Evolutionary conservation across 2,888 invertebrate genomes (phyloP), one percentile per base, ranked within the genome.

Genomic region (Halictus ligatus): DNA sequence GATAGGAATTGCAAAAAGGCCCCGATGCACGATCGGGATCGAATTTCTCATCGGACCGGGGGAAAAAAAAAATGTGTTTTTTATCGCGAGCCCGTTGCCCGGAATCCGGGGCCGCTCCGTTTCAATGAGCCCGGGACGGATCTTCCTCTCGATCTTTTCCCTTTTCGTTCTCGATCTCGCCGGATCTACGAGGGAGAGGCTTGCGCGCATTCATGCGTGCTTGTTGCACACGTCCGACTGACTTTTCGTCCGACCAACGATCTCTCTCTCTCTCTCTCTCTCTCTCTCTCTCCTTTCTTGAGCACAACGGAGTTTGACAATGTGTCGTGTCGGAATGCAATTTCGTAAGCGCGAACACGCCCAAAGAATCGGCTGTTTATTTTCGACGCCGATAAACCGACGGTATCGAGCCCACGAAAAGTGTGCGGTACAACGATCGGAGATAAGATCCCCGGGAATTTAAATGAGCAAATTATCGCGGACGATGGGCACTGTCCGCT

Each of bases 1-100:
- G 90, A 90, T 89, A 89, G 90, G 86, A 82, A 86, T 81, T 87
- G 84, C 84, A 73, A 84, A 76, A 84, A 82, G 81, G 83, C 43
- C 78, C 73, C 78, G 81, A 75, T 35, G 76, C 73, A 48, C 80
- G 84, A 83, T 83, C 83, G 43, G 81, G 82, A 90, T 90, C 88
- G 88, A 90, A 89, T 90, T 90, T 85, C 86, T 86, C 81, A 83
- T 88, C 80, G 81, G 79, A 67, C 72, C 25, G 8, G 8, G n/a
- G 29, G 18, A 35, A 35, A 67, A 35, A 35, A 67, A 64, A 67
- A 35, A 29, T 35, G 7, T 7, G 29, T 81, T 78, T 81, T 72
- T 81, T 81, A 80, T 86, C 29, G 75, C 40, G 64, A 60, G 25
- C 75, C 80, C 74, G 74, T 77, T 84, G 78, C 79, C 76, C 69